Evolutionary conservation across 2,113 vertebrate genomes (phyloP).

Genomic region (Albula glossodonta): DNA sequence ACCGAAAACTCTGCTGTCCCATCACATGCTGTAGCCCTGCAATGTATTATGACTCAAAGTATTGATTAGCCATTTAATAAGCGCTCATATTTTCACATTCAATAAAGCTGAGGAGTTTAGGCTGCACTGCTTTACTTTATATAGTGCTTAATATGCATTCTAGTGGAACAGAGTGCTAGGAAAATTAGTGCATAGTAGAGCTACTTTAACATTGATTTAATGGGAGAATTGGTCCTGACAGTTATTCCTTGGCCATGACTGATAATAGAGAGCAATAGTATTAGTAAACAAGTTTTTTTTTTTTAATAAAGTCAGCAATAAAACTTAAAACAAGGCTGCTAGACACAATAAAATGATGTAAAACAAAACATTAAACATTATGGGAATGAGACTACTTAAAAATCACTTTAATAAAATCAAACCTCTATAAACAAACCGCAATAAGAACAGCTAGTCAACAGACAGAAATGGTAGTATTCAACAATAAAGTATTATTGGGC

Average conservation of each 20-base stretch:
- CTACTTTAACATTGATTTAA: no score
- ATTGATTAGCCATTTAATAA: neutral
- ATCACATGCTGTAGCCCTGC: neutral
- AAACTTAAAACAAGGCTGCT: neutral
- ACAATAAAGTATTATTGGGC: no score
- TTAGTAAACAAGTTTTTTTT: neutral
- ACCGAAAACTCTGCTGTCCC: neutral
- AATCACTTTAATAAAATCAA: no score
- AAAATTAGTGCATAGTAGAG: neutral
- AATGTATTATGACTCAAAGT: neutral
- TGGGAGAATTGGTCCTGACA: no score
- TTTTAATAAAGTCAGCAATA: neutral
- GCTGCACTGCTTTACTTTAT: neutral
- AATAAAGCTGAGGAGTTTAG: neutral
- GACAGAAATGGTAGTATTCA: no score
- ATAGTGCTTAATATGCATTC: neutral
- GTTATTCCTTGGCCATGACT: no score
- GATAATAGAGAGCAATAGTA: no score
- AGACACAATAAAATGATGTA: neutral
- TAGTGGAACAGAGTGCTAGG: neutral
- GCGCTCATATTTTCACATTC: neutral
- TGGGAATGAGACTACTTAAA: no score
- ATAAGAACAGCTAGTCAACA: no score
- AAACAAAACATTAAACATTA: no score
- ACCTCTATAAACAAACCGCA: no score